These are phyloP conservation scores for Callopanchax toddi DNA, from an alignment of 2,113 vertebrate species.

Conservation along the genomic window DNA sequence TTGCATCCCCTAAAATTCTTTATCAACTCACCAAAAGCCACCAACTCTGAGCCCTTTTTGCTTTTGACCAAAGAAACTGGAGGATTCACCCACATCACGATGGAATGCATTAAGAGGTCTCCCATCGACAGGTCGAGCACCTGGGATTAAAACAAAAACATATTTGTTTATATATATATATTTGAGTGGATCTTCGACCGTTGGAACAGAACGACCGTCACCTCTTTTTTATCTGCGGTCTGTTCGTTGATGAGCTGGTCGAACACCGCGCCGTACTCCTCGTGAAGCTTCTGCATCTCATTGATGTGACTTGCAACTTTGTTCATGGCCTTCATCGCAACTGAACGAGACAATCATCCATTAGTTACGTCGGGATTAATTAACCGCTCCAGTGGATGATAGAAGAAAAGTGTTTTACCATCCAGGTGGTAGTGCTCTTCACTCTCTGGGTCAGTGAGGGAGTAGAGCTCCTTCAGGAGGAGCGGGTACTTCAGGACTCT, in stretches of 20 bases:
- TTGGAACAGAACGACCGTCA: constrained; percentile 32
- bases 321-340: constrained; percentile 99
- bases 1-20: too few species aligned
- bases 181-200: not conserved
- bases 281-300: constrained; percentile 99
- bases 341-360: constrained; percentile 66
- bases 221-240: constrained; percentile 92
- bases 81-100: constrained; percentile 92
- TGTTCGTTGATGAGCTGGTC: constrained; percentile 96
- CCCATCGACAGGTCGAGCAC: constrained; percentile 98
- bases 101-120: constrained; percentile 90
- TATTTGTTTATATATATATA: not conserved
- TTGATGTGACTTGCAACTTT: constrained; percentile 99
- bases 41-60: constrained; percentile 94
- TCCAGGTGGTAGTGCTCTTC: constrained; percentile 97
- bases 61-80: constrained; percentile 88
- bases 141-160: constrained; percentile 68
- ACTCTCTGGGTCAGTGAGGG: constrained; percentile 90
- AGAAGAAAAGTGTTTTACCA: constrained; percentile 81
- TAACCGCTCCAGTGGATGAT: not conserved
- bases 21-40: constrained; percentile 89
- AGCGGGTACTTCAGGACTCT: constrained; percentile 96
- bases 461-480: constrained; percentile 90
- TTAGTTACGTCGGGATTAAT: not conserved
- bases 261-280: constrained; percentile 96